These are phyloP conservation scores for Arothron firmamentum DNA, from an alignment of 2,113 vertebrate genomes.

Conservation along the genomic window DNA sequence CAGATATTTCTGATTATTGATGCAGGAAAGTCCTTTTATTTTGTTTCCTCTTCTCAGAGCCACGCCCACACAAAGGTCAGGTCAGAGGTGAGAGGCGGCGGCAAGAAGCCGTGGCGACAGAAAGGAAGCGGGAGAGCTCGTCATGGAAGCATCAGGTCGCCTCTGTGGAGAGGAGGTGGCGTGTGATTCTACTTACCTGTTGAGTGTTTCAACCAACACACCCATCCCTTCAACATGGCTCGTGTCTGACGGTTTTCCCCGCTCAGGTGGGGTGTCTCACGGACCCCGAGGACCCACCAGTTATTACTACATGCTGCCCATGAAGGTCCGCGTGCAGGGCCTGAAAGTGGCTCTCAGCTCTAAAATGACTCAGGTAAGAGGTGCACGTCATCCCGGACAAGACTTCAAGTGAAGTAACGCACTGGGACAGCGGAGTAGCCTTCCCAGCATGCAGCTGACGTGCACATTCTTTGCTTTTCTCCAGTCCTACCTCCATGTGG, in stretches of 20 bases:
- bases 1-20: neutral
- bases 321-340: constrained; percentile 83
- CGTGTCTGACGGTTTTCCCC: neutral
- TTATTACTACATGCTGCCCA: constrained; percentile 91
- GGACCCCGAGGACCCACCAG: constrained; percentile 89
- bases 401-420: too few relatives aligned
- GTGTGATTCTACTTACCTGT: too few relatives aligned
- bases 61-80: constrained; percentile 81
- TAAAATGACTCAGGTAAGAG: constrained; percentile 83
- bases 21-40: too few relatives aligned
- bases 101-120: constrained; percentile 85
- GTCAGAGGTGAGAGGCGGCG: constrained; percentile 85
- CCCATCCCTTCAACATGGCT: too few relatives aligned
- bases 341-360: constrained; percentile 83
- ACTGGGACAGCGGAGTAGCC: too few relatives aligned
- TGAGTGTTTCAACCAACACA: too few relatives aligned
- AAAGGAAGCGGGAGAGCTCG: constrained; percentile 83
- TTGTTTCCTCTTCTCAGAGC: constrained; percentile 67
- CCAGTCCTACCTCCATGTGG: constrained; percentile 79
- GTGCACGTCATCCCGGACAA: neutral
- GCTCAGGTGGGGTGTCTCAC: constrained; percentile 80
- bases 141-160: constrained; percentile 86
- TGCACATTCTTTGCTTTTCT: neutral
- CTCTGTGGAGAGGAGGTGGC: constrained; percentile 84
- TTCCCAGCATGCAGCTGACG: neutral